phyloP scores from a whole-genome alignment of 2,797 vertebrate species.

The Rousettus madagascariensis region DNA sequence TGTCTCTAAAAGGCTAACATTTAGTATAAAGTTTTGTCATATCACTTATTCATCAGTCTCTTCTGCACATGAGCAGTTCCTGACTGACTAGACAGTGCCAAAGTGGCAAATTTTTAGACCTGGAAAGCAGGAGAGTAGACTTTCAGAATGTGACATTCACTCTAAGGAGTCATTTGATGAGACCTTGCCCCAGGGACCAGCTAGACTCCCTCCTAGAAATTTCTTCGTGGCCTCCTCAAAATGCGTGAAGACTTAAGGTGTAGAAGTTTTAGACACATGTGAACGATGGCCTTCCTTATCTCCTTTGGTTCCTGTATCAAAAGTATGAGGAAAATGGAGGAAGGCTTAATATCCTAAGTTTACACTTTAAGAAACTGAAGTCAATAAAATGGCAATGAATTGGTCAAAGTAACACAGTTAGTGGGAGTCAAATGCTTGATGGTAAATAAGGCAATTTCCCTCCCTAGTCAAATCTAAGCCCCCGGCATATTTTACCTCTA shows the following conservation, averaged over 20 bases:
- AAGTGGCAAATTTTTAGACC: neutral
- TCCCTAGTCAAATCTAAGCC: too few species aligned
- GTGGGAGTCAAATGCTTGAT: too few species aligned
- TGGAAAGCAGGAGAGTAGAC: neutral
- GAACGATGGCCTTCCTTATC: fast-evolving
- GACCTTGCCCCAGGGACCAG: neutral
- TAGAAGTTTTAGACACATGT: neutral
- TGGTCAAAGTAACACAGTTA: too few species aligned
- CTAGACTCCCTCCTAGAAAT: neutral
- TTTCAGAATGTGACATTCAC: neutral
- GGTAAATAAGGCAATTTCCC: too few species aligned
- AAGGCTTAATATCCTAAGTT: neutral
- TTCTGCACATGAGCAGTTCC: neutral
- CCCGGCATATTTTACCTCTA: too few species aligned
- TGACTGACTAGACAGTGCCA: fast-evolving
- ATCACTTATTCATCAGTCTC: neutral
- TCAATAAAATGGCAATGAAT: too few species aligned
- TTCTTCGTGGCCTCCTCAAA: neutral
- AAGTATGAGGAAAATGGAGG: neutral
- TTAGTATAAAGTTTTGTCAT: neutral
- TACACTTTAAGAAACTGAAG: neutral
- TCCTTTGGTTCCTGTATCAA: neutral
- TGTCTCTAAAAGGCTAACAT: neutral
- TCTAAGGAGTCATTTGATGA: too few species aligned
- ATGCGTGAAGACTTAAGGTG: neutral